phyloP scores from a whole-genome alignment of 2,888 invertebrate species.

The Oeneis ivallda region DNA sequence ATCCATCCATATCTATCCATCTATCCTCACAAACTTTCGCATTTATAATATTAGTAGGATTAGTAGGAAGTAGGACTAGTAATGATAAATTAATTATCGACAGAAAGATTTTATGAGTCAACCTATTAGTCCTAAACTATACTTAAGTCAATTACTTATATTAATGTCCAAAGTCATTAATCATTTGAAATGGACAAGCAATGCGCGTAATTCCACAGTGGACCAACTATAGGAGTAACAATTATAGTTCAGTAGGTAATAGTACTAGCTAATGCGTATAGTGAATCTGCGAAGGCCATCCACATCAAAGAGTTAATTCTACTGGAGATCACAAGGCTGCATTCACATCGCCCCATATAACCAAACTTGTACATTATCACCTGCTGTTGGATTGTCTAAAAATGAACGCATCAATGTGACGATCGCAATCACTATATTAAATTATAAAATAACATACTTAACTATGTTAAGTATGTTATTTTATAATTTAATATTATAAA shows the following conservation, averaged over 20 bases:
- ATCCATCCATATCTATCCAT: too few relatives aligned
- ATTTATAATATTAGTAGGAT: neutral
- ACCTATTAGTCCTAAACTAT: neutral
- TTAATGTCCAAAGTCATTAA: slow-evolving; percentile 22
- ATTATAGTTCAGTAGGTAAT: neutral
- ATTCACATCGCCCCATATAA: neutral
- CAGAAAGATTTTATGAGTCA: neutral
- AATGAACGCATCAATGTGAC: too few relatives aligned
- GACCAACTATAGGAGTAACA: slow-evolving; percentile 1
- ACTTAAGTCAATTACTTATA: slow-evolving; percentile 10
- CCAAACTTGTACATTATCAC: too few relatives aligned
- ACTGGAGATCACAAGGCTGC: slow-evolving; percentile 8
- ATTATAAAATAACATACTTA: too few relatives aligned
- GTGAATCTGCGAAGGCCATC: slow-evolving; percentile 46
- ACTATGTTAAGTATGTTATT: too few relatives aligned
- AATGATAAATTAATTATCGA: neutral
- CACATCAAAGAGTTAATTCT: slow-evolving; percentile 19
- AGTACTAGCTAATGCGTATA: neutral
- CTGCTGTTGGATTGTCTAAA: too few relatives aligned
- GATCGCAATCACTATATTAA: too few relatives aligned
- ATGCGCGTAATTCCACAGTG: neutral
- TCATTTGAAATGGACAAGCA: slow-evolving; percentile 27
- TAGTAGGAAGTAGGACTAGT: too few relatives aligned
- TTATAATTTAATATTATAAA: too few relatives aligned
- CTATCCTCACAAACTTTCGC: too few relatives aligned